Percentiles rank a stretch among this genome's conserved stretches.
Evolutionary conservation across 2,888 invertebrate genomes (phyloP).

Genomic region (Trypoxylon attenuatum): DNA sequence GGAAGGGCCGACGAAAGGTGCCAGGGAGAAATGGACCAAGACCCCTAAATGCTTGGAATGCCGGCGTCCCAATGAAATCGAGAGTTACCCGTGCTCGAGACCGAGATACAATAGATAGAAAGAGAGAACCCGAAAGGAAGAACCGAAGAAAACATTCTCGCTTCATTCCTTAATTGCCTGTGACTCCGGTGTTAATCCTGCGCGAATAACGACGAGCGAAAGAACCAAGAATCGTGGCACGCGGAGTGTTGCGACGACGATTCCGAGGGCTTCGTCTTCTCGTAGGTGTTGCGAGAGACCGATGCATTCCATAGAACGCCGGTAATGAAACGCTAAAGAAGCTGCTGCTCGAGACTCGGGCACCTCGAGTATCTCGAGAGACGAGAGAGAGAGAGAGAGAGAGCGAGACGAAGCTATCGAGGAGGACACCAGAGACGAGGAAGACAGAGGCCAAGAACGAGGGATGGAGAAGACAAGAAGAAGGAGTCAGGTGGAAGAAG

Average conservation of each 20-base stretch:
- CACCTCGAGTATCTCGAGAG: constrained; percentile 24
- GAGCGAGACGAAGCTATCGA: constrained; percentile 28
- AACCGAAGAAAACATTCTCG: neutral
- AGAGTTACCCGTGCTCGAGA: no score
- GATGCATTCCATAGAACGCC: constrained; percentile 57
- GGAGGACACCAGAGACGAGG: constrained; percentile 16
- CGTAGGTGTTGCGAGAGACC: constrained; percentile 56
- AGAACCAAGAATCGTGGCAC: constrained; percentile 1
- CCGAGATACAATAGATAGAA: no score
- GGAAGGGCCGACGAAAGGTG: no score
- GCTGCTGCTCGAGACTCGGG: constrained; percentile 46
- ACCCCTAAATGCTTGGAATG: no score
- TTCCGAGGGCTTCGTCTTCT: constrained; percentile 21
- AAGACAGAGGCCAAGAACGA: constrained; percentile 12
- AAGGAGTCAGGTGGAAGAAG: constrained; percentile 4
- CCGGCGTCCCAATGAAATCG: neutral
- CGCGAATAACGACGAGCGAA: neutral
- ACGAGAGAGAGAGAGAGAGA: constrained; percentile 21
- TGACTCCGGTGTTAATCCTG: neutral
- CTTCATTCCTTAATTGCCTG: neutral
- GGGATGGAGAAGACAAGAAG: constrained; percentile 7
- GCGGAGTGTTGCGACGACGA: constrained; percentile 2
- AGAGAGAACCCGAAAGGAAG: no score
- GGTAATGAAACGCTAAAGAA: constrained; percentile 66
- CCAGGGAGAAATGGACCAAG: no score